These are phyloP conservation scores for Pheosia gnoma DNA, from an alignment of 2,888 invertebrate species.

Conservation along the genomic window DNA sequence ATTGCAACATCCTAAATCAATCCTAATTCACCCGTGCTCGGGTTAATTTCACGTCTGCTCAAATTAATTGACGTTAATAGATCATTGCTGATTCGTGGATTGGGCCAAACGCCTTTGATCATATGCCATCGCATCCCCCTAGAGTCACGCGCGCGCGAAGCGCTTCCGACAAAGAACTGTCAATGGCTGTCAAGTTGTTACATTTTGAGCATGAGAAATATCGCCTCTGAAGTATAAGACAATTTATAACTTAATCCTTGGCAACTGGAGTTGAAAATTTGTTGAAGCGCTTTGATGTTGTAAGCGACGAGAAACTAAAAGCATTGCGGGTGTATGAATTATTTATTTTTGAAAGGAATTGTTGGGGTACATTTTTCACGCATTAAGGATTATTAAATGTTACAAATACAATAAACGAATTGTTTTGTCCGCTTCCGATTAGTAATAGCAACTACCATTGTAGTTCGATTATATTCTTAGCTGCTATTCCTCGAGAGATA, in stretches of 20 bases:
- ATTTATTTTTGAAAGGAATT: slow-evolving; percentile 15
- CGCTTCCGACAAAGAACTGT: slow-evolving; percentile 36
- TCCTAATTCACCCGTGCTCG: slow-evolving; percentile 20
- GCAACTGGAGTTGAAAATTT: slow-evolving; percentile 12
- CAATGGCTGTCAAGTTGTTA: slow-evolving; percentile 30
- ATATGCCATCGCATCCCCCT: background rate
- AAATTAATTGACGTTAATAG: slow-evolving; percentile 37
- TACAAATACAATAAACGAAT: no score
- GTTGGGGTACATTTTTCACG: background rate
- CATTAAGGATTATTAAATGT: no score
- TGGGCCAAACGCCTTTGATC: slow-evolving; percentile 29
- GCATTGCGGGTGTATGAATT: slow-evolving; percentile 16
- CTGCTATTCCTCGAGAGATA: no score
- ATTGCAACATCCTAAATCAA: slow-evolving; percentile 14
- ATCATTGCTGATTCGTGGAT: slow-evolving; percentile 29
- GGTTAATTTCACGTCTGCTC: slow-evolving; percentile 24
- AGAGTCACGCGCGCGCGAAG: slow-evolving; percentile 7
- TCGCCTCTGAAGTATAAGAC: slow-evolving; percentile 9
- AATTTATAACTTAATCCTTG: slow-evolving; percentile 11
- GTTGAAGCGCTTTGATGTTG: slow-evolving; percentile 10
- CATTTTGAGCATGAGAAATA: slow-evolving; percentile 31
- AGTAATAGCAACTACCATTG: no score
- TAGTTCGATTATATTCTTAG: no score
- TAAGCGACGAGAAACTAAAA: slow-evolving; percentile 11
- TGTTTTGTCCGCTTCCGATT: no score